Conservation (phyloP, 2,113 vertebrate genomes). For the Seriola dumerili region DNA sequence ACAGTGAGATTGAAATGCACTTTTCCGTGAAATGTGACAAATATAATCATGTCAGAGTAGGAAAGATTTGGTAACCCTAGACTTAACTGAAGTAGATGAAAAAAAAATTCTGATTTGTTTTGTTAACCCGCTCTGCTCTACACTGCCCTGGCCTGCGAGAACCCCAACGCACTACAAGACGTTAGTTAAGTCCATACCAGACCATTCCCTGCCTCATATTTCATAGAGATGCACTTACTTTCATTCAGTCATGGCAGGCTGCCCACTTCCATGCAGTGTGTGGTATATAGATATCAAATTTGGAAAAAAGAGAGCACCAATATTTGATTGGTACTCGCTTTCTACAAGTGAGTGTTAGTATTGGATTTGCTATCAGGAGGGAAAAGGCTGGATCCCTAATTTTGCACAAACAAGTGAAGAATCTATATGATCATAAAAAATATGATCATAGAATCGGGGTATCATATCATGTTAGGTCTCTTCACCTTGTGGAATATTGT, state of each 20-base stretch:
- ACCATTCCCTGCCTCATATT: not conserved
- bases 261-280: not conserved
- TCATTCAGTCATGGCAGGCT: not conserved
- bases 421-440: not conserved
- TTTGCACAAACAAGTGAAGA: not conserved
- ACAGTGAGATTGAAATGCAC: constrained; percentile 22
- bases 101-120: not conserved
- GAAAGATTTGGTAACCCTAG: not conserved
- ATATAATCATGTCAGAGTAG: constrained; percentile 18
- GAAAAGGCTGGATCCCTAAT: not conserved
- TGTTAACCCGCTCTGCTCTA: not conserved
- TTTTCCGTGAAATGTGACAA: constrained; percentile 26
- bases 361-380: not conserved
- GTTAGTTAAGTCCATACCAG: not conserved
- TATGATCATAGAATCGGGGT: not conserved
- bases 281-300: not conserved
- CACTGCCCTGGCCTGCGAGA: not conserved
- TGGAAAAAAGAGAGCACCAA: not conserved
- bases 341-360: not conserved
- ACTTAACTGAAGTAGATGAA: not conserved
- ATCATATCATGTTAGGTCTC: constrained; percentile 5
- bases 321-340: not conserved
- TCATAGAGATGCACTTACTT: not conserved
- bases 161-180: not conserved
- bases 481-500: not conserved